Evolutionary conservation across 2,888 invertebrate genomes (phyloP).

Genomic region (Scaptomyza flava): DNA sequence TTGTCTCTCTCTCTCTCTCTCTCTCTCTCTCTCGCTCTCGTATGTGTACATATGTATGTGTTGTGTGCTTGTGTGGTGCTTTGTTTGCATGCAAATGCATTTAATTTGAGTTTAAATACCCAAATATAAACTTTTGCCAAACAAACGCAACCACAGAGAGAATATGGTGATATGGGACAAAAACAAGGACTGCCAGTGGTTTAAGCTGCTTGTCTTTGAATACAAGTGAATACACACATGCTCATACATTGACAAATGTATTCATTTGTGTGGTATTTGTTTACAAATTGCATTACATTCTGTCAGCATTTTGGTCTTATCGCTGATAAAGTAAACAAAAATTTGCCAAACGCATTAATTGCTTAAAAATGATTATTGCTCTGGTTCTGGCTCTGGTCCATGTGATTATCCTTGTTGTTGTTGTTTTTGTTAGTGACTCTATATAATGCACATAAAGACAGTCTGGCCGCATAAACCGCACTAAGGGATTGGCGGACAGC

Average conservation of each 20-base stretch:
- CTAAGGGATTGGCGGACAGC: not conserved
- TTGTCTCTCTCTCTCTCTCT: not conserved
- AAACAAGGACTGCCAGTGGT: constrained; percentile 26
- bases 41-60: constrained; percentile 17
- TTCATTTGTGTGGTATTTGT: constrained; percentile 40
- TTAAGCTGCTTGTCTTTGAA: constrained; percentile 59
- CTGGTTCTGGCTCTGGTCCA: constrained; percentile 7
- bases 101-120: constrained; percentile 83
- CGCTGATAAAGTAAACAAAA: constrained; percentile 66
- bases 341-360: constrained; percentile 71
- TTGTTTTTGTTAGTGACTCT: constrained; percentile 21
- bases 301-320: constrained; percentile 71
- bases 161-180: constrained; percentile 18
- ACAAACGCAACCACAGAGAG: constrained; percentile 66
- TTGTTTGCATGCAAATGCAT: constrained; percentile 80
- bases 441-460: constrained; percentile 16
- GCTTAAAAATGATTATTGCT: constrained; percentile 63
- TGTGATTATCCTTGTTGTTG: constrained; percentile 15
- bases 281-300: constrained; percentile 66
- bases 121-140: constrained; percentile 78
- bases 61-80: constrained; percentile 35
- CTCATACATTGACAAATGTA: constrained; percentile 5
- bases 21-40: not conserved
- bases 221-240: constrained; percentile 29
- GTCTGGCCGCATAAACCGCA: constrained; percentile 31